These are phyloP conservation scores for Arctopsyche grandis DNA, from an alignment of 1,140 invertebrate species.

Conservation along the genomic window DNA sequence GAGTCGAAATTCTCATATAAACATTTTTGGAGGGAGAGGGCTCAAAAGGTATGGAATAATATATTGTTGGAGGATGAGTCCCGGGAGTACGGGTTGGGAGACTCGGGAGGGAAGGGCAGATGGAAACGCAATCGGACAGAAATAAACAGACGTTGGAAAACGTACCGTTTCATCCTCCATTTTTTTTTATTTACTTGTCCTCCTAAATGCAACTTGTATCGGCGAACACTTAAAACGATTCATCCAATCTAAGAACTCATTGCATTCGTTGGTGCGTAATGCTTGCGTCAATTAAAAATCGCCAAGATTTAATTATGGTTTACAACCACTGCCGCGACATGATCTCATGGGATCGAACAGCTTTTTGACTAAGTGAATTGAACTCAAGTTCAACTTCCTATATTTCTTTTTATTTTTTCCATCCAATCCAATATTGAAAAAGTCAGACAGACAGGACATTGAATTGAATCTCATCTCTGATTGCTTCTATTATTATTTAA, in stretches of 20 bases:
- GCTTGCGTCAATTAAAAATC: not conserved
- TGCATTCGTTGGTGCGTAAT: not conserved
- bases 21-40: slow-evolving; percentile 46
- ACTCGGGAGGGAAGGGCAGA: not conserved
- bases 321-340: not conserved
- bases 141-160: slow-evolving; percentile 1
- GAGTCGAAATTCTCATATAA: slow-evolving; percentile 49
- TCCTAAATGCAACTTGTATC: not conserved
- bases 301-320: not conserved
- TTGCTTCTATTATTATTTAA: not conserved
- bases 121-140: slow-evolving; percentile 24
- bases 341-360: slow-evolving; percentile 31
- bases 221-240: not conserved
- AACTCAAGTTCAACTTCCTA: not conserved
- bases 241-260: not conserved
- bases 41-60: slow-evolving; percentile 46
- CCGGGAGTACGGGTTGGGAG: not conserved
- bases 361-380: slow-evolving; percentile 45
- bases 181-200: slow-evolving; percentile 11
- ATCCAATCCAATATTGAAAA: no score
- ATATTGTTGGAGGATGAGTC: slow-evolving; percentile 29
- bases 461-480: not conserved
- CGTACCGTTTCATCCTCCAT: not conserved
- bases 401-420: not conserved
- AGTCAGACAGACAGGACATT: not conserved